Conservation (phyloP, 2,888 invertebrate species). For the Tiliacea citrago region DNA sequence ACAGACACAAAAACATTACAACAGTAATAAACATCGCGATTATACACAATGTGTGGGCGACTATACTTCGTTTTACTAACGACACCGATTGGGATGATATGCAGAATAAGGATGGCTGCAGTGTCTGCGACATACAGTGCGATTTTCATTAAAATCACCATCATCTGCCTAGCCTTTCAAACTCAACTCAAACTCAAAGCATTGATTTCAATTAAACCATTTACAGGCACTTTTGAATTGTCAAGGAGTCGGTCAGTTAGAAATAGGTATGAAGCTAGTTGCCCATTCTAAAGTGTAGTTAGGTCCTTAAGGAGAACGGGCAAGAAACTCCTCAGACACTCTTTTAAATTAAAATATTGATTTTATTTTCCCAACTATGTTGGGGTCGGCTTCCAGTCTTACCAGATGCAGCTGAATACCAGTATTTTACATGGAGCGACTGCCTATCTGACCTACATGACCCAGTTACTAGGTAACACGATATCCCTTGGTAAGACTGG, state of each 20-base stretch:
- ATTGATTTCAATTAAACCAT: no score
- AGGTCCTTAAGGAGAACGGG: no score
- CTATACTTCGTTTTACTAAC: constrained; percentile 40
- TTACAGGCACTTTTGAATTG: no score
- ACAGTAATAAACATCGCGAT: constrained; percentile 37
- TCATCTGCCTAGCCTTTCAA: not conserved
- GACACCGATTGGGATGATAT: constrained; percentile 44
- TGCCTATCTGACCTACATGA: no score
- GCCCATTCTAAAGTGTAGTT: no score
- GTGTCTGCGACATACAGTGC: constrained; percentile 12
- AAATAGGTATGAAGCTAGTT: no score
- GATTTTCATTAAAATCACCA: not conserved
- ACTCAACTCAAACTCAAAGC: no score
- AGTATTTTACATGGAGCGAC: not conserved
- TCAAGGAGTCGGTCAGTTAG: no score
- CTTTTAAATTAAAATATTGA: no score
- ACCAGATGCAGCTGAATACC: not conserved
- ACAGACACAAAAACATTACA: constrained; percentile 25
- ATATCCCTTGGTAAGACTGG: not conserved
- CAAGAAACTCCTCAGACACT: no score
- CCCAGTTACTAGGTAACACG: not conserved
- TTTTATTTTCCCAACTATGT: not conserved
- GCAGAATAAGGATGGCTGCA: constrained; percentile 22
- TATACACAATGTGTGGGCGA: constrained; percentile 53
- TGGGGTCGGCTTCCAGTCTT: not conserved